These are phyloP conservation scores for Spilogale gracilis DNA, from an alignment of 2,113 vertebrate genomes.

Conservation along the genomic window DNA sequence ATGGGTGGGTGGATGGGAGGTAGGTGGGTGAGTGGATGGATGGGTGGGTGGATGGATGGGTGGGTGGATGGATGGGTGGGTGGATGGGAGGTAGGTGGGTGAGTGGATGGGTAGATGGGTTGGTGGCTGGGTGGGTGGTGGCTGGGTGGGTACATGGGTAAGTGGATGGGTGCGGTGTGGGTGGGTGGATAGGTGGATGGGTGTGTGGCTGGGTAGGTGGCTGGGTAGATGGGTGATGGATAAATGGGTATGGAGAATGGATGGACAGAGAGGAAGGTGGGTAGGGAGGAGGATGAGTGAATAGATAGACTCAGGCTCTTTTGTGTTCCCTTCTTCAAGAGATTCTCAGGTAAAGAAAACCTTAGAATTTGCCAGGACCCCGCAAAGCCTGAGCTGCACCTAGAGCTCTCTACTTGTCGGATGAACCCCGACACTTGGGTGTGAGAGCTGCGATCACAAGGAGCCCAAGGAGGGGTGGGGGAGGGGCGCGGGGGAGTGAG, in stretches of 20 bases:
- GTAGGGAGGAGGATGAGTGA: neutral
- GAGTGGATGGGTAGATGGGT: neutral
- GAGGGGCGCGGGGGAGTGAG: neutral
- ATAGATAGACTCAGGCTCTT: neutral
- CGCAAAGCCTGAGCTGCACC: neutral
- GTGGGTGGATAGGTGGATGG: neutral
- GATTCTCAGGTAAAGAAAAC: neutral
- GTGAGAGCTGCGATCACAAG: neutral
- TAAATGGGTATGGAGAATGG: too few relatives aligned
- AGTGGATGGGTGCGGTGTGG: too few relatives aligned
- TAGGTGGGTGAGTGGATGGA: rapidly evolving
- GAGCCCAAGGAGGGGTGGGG: neutral
- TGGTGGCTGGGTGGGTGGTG: neutral
- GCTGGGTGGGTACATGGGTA: neutral
- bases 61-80: rapidly evolving
- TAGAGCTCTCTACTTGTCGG: neutral
- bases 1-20: rapidly evolving
- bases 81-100: neutral
- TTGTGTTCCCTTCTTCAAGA: neutral
- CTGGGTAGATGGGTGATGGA: neutral
- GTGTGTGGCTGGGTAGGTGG: neutral
- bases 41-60: too few relatives aligned
- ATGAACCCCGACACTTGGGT: neutral
- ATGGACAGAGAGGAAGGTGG: neutral
- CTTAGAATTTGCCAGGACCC: neutral